Evolutionary conservation across 2,888 invertebrate species (phyloP).

Genomic region (Mongoloraphidia duomilia): DNA sequence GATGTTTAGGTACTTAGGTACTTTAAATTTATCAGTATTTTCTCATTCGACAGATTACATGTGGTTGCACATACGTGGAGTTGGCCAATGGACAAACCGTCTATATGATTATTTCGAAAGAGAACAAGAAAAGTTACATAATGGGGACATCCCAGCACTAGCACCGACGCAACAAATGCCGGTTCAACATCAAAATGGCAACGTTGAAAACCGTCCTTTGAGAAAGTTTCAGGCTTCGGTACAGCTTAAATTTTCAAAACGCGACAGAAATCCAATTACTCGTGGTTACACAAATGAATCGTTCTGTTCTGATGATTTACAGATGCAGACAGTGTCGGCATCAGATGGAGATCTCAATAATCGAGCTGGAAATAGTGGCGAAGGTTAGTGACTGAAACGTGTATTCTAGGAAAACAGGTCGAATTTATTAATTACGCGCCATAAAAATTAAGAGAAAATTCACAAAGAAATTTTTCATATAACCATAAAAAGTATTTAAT

Average conservation of each 20-base stretch:
- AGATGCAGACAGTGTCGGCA: constrained; percentile 16
- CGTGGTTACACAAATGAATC: constrained; percentile 27
- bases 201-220: constrained; percentile 22
- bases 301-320: constrained; percentile 21
- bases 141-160: constrained; percentile 40
- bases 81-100: constrained; percentile 88
- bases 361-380: constrained; percentile 22
- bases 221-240: constrained; percentile 29
- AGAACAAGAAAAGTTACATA: constrained; percentile 62
- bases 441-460: too few relatives aligned
- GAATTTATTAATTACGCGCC: too few relatives aligned
- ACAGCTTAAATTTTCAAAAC: constrained; percentile 36
- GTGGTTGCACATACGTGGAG: constrained; percentile 86
- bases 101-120: constrained; percentile 73
- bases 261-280: constrained; percentile 24
- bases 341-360: constrained; percentile 20
- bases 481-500: too few relatives aligned
- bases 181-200: constrained; percentile 7
- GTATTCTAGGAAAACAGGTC: too few relatives aligned
- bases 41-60: constrained; percentile 50
- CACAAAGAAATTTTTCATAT: too few relatives aligned
- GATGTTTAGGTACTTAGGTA: too few relatives aligned
- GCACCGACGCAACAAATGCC: constrained; percentile 15
- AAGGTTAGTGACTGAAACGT: background rate
- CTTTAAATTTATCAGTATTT: too few relatives aligned